A percentile compares a stretch with the other conserved stretches of the same genome.
phyloP scores from a whole-genome alignment of 2,113 vertebrate genomes.

The Pheucticus melanocephalus region DNA sequence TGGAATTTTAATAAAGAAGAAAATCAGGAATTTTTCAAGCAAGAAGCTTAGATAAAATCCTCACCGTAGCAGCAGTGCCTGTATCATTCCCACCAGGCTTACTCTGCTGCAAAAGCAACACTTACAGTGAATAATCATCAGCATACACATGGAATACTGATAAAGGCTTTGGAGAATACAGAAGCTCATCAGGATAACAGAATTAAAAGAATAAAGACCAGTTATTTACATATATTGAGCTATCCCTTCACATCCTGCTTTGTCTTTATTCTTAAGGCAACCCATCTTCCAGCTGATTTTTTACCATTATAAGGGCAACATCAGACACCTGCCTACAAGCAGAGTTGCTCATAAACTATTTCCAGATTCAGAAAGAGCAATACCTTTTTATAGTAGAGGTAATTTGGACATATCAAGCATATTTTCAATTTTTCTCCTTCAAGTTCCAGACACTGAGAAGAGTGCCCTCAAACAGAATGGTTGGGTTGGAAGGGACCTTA shows the following conservation, averaged over 20 bases:
- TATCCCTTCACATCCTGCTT: not conserved
- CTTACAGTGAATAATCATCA: not conserved
- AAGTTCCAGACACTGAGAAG: not conserved
- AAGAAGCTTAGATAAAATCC: not conserved
- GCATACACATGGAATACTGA: not conserved
- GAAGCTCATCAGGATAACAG: not conserved
- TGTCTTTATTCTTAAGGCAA: not conserved
- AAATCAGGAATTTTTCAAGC: not conserved
- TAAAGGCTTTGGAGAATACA: not conserved
- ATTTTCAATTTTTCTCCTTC: not conserved
- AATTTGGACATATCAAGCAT: accelerated
- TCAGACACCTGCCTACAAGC: not conserved
- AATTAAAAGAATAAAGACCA: not conserved
- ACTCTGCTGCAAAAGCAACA: not conserved
- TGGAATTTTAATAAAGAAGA: not conserved
- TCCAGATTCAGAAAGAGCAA: not conserved
- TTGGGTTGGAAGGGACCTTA: not conserved
- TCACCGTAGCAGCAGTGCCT: not conserved
- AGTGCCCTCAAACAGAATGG: not conserved
- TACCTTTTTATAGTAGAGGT: not conserved
- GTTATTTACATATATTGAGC: not conserved
- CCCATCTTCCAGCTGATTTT: not conserved
- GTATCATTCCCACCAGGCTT: slow-evolving; percentile 3
- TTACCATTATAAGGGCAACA: not conserved
- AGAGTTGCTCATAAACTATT: accelerated